Percentiles rank a stretch among this genome's conserved stretches.
These are phyloP conservation scores for Cettia cetti DNA, from an alignment of 2,113 vertebrate genomes.

Conservation along the genomic window DNA sequence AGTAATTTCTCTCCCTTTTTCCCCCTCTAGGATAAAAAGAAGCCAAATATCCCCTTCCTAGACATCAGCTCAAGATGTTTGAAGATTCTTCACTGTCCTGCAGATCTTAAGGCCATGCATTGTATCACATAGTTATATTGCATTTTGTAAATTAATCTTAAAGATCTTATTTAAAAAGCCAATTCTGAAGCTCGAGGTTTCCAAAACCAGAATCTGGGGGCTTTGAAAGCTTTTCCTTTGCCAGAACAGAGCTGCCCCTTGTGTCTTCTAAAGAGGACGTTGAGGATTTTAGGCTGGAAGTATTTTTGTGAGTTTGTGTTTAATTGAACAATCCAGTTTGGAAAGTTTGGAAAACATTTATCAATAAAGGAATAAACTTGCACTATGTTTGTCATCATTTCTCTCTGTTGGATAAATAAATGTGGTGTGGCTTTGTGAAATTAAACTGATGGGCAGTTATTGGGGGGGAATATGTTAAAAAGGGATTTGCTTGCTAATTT, in stretches of 20 bases:
- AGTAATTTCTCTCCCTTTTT: not conserved
- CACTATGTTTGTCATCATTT: not conserved
- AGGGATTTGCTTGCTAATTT: not conserved
- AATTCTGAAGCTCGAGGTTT: slow-evolving; percentile 59
- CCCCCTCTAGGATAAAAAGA: slow-evolving; percentile 62
- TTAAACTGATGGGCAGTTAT: not conserved
- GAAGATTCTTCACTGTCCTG: slow-evolving; percentile 64
- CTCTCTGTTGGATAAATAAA: not conserved
- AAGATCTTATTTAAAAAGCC: slow-evolving; percentile 67
- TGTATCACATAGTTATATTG: slow-evolving; percentile 62
- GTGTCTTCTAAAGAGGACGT: slow-evolving; percentile 35
- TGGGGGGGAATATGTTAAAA: too few species aligned
- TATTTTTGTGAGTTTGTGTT: slow-evolving; percentile 73
- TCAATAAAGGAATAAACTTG: slow-evolving; percentile 74
- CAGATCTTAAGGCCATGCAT: slow-evolving; percentile 54
- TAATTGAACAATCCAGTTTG: slow-evolving; percentile 69
- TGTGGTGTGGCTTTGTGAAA: not conserved
- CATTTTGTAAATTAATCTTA: slow-evolving; percentile 72
- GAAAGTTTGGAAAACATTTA: slow-evolving; percentile 69
- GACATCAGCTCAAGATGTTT: slow-evolving; percentile 64
- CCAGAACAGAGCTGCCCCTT: slow-evolving; percentile 38
- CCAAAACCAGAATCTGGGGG: slow-evolving; percentile 44
- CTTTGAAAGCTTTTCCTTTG: slow-evolving; percentile 57
- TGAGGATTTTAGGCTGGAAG: slow-evolving; percentile 30
- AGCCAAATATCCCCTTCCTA: slow-evolving; percentile 71